These are phyloP conservation scores for Drosophila infuscata DNA, from an alignment of 2,888 invertebrate genomes.

Conservation along the genomic window DNA sequence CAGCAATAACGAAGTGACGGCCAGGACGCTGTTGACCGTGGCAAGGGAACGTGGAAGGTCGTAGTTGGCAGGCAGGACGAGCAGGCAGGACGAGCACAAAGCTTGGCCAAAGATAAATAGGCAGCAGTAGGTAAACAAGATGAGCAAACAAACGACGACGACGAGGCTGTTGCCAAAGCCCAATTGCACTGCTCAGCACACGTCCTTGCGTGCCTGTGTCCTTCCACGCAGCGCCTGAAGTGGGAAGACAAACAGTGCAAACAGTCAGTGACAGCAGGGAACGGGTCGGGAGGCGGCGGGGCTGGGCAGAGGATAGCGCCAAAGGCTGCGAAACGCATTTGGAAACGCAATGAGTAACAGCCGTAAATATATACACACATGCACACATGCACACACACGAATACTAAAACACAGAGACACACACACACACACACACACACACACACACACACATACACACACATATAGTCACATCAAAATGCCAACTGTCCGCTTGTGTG, in stretches of 20 bases:
- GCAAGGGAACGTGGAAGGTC: slow-evolving; percentile 6
- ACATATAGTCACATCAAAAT: slow-evolving; percentile 62
- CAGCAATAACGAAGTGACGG: slow-evolving; percentile 74
- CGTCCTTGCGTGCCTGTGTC: slow-evolving; percentile 10
- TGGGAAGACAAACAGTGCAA: slow-evolving; percentile 45
- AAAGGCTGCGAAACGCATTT: slow-evolving; percentile 73
- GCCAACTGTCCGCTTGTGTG: slow-evolving; percentile 75
- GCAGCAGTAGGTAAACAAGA: slow-evolving; percentile 79
- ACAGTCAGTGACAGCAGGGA: slow-evolving; percentile 13
- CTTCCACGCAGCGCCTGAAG: slow-evolving; percentile 15
- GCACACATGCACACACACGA: background rate
- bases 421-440: slow-evolving; percentile 6
- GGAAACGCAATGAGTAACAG: slow-evolving; percentile 65
- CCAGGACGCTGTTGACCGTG: slow-evolving; percentile 32
- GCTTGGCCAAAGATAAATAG: slow-evolving; percentile 73
- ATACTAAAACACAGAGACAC: background rate
- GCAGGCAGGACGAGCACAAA: slow-evolving; percentile 11
- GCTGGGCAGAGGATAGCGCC: slow-evolving; percentile 28
- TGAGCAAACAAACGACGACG: slow-evolving; percentile 58
- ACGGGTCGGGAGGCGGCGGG: background rate
- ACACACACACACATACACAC: slow-evolving; percentile 17
- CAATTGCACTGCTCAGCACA: slow-evolving; percentile 35
- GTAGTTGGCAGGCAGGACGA: background rate
- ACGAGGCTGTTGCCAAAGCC: slow-evolving; percentile 25
- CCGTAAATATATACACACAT: slow-evolving; percentile 17